A percentile compares a stretch with the other conserved stretches of the same genome.
phyloP scores from a whole-genome alignment of 2,113 vertebrate species.

The Pampusana beccarii region DNA sequence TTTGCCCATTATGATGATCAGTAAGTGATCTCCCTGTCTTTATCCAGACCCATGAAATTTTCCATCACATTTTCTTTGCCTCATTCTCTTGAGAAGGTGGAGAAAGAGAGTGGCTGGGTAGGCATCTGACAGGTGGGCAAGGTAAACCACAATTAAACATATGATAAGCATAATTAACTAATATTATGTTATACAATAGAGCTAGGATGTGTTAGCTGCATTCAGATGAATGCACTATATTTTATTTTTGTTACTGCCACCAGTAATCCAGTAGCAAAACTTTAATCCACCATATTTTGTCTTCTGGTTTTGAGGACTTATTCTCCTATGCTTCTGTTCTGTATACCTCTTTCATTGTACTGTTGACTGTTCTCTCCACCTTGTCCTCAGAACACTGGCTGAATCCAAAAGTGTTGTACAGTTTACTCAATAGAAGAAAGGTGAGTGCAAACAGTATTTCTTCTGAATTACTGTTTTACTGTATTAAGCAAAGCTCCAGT shows the following conservation, averaged over 20 bases:
- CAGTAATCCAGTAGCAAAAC: not conserved
- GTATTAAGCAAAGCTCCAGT: not conserved
- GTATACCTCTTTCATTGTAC: not conserved
- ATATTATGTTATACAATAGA: not conserved
- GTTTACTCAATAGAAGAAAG: not conserved
- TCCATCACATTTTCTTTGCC: not conserved
- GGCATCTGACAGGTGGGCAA: not conserved
- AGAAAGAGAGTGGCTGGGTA: not conserved
- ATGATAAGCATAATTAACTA: not conserved
- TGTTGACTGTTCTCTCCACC: not conserved
- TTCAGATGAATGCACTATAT: not conserved
- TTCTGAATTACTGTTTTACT: not conserved
- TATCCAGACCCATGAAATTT: not conserved
- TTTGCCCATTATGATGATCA: too few relatives aligned
- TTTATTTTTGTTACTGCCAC: not conserved
- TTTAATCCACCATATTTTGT: not conserved
- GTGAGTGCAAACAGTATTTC: not conserved
- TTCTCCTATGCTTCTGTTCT: not conserved
- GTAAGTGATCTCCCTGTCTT: too few relatives aligned
- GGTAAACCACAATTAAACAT: not conserved
- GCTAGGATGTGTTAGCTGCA: not conserved
- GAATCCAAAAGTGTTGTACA: not conserved
- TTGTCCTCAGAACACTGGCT: not conserved
- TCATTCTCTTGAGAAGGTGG: not conserved
- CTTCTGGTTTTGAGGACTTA: not conserved